phyloP scores from a whole-genome alignment of 2,113 vertebrate species.

The Pithys albifrons region DNA sequence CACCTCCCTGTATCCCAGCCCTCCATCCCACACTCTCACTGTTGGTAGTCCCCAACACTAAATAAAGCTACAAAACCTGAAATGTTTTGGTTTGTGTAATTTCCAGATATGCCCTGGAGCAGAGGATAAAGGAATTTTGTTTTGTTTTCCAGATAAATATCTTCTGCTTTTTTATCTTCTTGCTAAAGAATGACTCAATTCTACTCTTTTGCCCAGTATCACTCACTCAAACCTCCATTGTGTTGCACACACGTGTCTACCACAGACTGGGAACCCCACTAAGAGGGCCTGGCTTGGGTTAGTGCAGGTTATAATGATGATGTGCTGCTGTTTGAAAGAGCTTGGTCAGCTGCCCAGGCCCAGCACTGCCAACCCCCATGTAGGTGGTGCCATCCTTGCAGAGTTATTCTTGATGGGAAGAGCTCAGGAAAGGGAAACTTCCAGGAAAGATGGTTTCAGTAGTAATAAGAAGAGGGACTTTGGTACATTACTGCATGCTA shows the following conservation, averaged over 20 bases:
- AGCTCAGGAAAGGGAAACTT: not conserved
- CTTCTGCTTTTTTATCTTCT: not conserved
- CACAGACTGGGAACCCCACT: not conserved
- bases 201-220: not conserved
- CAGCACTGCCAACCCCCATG: rapidly evolving
- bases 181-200: not conserved
- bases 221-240: not conserved
- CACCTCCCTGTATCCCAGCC: not conserved
- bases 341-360: rapidly evolving
- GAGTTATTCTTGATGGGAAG: not conserved
- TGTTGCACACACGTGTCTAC: rapidly evolving
- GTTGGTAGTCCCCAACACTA: not conserved
- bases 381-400: not conserved
- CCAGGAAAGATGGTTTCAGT: not conserved
- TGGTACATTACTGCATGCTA: not conserved
- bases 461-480: not conserved
- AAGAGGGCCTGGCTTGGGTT: not conserved
- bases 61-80: not conserved
- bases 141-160: not conserved
- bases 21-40: not conserved
- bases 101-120: not conserved
- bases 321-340: not conserved
- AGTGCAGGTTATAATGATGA: not conserved
- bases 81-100: not conserved
- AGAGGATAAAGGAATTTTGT: not conserved